These are phyloP conservation scores for Octodon degus DNA, from an alignment of 2,113 vertebrate genomes.

Conservation along the genomic window DNA sequence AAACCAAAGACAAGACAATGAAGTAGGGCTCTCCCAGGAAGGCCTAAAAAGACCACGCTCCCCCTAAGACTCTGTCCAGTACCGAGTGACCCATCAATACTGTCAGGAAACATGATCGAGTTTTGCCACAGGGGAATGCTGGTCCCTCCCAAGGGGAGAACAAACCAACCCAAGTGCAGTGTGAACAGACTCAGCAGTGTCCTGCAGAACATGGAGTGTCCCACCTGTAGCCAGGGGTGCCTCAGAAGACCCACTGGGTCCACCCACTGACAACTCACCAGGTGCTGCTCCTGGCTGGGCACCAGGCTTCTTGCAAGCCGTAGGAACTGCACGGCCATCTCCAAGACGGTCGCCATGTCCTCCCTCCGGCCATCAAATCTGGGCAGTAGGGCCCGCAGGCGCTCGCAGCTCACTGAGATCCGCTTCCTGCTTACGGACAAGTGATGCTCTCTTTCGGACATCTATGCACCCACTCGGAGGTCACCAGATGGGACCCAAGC, in stretches of 20 bases:
- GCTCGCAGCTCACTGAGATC: constrained; percentile 80
- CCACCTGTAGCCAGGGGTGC: accelerated
- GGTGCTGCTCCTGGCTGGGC: not conserved
- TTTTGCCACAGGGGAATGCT: no score
- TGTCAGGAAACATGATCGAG: not conserved
- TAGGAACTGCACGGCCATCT: constrained; percentile 82
- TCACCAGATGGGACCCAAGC: not conserved
- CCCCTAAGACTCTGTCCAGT: not conserved
- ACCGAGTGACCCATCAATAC: not conserved
- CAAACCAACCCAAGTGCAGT: accelerated
- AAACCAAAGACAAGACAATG: accelerated
- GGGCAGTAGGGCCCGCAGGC: constrained; percentile 80
- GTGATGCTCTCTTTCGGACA: accelerated
- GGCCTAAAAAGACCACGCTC: no score
- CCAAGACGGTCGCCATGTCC: constrained; percentile 83
- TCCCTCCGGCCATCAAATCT: constrained; percentile 72
- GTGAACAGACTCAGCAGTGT: accelerated
- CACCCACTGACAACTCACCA: constrained; percentile 9
- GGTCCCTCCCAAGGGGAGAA: not conserved
- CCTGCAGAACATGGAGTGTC: no score
- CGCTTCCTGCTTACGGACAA: constrained; percentile 72
- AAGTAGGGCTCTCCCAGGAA: no score
- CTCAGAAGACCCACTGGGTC: accelerated
- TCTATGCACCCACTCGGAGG: accelerated
- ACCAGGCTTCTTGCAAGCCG: constrained; percentile 34